Percentiles rank a stretch among this genome's conserved stretches.
phyloP scores from a whole-genome alignment of 2,888 invertebrate genomes.

The Eurois occulta region DNA sequence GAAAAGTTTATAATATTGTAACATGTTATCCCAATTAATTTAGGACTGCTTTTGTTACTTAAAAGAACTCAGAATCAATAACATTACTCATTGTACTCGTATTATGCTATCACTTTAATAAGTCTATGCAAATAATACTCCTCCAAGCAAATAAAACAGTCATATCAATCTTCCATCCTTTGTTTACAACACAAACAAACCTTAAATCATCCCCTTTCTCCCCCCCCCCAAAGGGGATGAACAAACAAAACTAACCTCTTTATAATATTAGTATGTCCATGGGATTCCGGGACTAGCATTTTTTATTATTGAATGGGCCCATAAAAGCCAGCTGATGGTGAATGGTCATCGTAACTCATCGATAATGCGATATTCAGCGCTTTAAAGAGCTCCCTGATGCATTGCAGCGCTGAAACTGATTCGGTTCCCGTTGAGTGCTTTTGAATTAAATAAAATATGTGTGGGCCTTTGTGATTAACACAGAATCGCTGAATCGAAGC shows the following conservation, averaged over 20 bases:
- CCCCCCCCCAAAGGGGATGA: constrained; percentile 13
- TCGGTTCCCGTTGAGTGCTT: constrained; percentile 55
- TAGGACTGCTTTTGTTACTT: background rate
- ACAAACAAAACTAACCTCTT: constrained; percentile 60
- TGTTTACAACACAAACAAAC: constrained; percentile 35
- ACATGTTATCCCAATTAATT: background rate
- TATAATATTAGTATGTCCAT: constrained; percentile 40
- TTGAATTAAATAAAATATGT: constrained; percentile 61
- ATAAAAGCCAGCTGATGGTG: constrained; percentile 69
- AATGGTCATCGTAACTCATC: constrained; percentile 69
- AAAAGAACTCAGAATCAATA: background rate
- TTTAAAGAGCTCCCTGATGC: constrained; percentile 69
- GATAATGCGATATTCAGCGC: constrained; percentile 68
- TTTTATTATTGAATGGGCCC: constrained; percentile 67
- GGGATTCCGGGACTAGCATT: constrained; percentile 39
- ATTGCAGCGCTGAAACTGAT: constrained; percentile 65
- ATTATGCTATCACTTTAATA: background rate
- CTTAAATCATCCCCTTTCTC: constrained; percentile 41
- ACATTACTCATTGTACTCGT: background rate
- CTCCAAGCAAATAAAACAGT: background rate
- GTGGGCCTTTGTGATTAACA: constrained; percentile 56
- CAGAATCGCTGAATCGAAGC: background rate
- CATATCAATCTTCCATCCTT: constrained; percentile 6
- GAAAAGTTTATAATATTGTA: too few relatives aligned
- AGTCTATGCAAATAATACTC: background rate